These are phyloP conservation scores for Periophthalmus magnuspinnatus DNA, from an alignment of 2,797 vertebrate species.

Conservation along the genomic window DNA sequence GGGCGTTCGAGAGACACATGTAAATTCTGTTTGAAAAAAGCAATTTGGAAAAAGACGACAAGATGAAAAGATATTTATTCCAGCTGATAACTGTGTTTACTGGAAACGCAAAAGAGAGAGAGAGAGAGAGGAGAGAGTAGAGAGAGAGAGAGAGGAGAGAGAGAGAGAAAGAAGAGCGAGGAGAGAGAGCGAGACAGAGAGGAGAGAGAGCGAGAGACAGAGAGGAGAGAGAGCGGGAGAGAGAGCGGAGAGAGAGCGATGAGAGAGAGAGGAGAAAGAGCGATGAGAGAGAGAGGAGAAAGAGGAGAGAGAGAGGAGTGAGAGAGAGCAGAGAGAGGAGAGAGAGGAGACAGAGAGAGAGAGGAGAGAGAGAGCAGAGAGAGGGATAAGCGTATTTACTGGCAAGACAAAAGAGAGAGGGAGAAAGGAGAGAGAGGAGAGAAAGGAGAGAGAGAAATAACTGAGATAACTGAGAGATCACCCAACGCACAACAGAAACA, in stretches of 20 bases:
- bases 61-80: slow-evolving; percentile 4
- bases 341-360: not conserved
- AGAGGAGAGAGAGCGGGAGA: no score
- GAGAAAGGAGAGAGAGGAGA: not conserved
- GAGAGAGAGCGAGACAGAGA: not conserved
- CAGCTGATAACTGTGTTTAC: slow-evolving; percentile 59
- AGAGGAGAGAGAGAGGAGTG: no score
- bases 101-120: slow-evolving; percentile 9
- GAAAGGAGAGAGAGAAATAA: not conserved
- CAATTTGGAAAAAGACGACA: slow-evolving; percentile 51
- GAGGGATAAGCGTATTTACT: no score
- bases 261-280: no score
- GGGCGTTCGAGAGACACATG: slow-evolving; percentile 34
- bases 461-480: no score
- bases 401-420: not conserved
- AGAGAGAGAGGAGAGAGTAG: no score
- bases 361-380: not conserved
- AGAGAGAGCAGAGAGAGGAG: not conserved
- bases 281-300: not conserved
- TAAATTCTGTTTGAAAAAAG: slow-evolving; percentile 55
- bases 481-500: not conserved
- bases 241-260: not conserved
- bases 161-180: not conserved
- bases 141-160: no score
- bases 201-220: not conserved